Base-by-base conservation (phyloP, 2,888 invertebrate genomes). In the Abrostola triplasia region DNA sequence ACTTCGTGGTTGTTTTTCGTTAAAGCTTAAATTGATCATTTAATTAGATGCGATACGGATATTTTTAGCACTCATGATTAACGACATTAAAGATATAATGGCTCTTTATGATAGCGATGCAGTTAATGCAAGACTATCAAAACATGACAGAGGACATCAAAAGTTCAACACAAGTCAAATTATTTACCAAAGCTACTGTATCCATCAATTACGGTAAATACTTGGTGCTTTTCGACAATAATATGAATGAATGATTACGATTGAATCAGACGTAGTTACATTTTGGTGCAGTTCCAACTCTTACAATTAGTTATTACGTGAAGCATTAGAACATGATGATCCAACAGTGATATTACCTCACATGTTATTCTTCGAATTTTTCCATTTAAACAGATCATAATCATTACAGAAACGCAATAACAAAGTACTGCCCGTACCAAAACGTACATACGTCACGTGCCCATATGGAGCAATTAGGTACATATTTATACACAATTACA, bases 241-340 rank as follows among this genome's bases (percentile, higher is more conserved):
- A 52, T 54, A 74, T 74, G 75, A 70, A 70, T 70, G 75, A 69
- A 54, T 50, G 56, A 57, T 61, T 74, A 56, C 70, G 70, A 70
- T 13, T 52, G 38, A 53, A 57, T 56, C 44, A 47, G 41, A 49
- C 38, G 61, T 47, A 57, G 70, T 49, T 73, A 57, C 70, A 44
- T 68, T 41, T 70, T 69, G 74, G 74, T 70, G 56, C 53, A 51
- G 63, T 62, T 70, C 70, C 75, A 69, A 74, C 47, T 55, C 42
- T 13, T 40, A 68, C 62, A 62, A 62, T 73, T 69, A 74, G 41
- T 62, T 61, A n/a, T 42, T 57, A 55, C 62, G 47, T 51, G 75
- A 67, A 56, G 42, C 36, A 11, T 5, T 12, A 8, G 36, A 55
- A 24, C 24, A 24, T 41, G 41, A n/a, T 69, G 56, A 69, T 73